Percentiles rank a stretch among this genome's conserved stretches.
These are phyloP conservation scores for Zhuqinia jingwanae DNA, from an alignment of 2,888 invertebrate species.

Conservation along the genomic window DNA sequence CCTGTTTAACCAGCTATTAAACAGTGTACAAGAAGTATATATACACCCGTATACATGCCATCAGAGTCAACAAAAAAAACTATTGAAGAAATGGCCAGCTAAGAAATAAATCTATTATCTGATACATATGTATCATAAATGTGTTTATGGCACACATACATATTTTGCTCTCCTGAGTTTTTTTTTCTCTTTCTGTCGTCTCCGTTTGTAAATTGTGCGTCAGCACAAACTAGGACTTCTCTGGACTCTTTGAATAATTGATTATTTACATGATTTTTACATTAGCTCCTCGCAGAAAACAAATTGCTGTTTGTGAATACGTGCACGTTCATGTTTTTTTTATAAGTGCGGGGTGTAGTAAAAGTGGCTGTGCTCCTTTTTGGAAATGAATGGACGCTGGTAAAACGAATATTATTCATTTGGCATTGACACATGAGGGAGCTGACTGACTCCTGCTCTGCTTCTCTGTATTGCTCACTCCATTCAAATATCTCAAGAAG, in stretches of 20 bases:
- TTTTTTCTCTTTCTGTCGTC: slow-evolving; percentile 2
- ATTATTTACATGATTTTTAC: slow-evolving; percentile 48
- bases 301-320: slow-evolving; percentile 22
- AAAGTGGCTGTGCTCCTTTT: slow-evolving; percentile 5
- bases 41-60: background rate
- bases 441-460: no score
- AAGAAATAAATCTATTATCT: background rate
- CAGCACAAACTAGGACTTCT: slow-evolving; percentile 21
- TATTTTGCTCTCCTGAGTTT: background rate
- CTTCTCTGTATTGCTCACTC: no score
- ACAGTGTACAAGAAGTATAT: slow-evolving; percentile 9
- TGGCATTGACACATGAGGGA: slow-evolving; percentile 28
- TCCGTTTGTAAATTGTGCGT: slow-evolving; percentile 10
- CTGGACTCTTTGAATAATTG: slow-evolving; percentile 32
- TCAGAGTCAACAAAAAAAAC: background rate
- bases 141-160: background rate
- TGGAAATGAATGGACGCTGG: slow-evolving; percentile 14
- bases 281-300: slow-evolving; percentile 32
- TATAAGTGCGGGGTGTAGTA: background rate
- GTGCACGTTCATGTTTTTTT: no score
- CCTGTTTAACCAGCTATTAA: slow-evolving; percentile 16
- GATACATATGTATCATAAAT: no score
- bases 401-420: background rate
- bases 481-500: no score
- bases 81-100: background rate